Conservation (phyloP, 2,113 vertebrate species). For the Muntiacus reevesi region DNA sequence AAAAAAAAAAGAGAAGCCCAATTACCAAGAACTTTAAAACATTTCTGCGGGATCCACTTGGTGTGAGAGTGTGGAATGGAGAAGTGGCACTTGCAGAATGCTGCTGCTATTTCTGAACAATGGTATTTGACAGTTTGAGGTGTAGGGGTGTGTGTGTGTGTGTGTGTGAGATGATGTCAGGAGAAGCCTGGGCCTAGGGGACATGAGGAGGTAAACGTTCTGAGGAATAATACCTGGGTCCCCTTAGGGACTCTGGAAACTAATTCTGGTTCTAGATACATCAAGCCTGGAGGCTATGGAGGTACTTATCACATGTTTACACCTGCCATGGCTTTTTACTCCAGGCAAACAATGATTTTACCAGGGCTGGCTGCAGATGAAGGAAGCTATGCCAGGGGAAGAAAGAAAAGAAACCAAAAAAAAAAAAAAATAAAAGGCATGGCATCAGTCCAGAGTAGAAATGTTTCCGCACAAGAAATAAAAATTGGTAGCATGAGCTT, state of each 20-base stretch:
- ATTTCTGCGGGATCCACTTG: not conserved
- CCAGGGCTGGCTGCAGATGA: not conserved
- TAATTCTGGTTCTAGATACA: not conserved
- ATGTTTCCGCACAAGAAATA: not conserved
- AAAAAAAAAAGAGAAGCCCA: slow-evolving; percentile 1
- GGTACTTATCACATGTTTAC: not conserved
- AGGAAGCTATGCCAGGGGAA: not conserved
- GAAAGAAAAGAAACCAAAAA: not conserved
- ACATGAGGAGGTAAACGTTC: not conserved
- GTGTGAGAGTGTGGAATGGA: not conserved
- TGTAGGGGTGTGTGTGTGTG: not conserved
- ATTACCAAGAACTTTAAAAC: not conserved
- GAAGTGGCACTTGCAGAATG: not conserved
- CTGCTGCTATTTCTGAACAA: not conserved
- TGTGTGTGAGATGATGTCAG: not conserved
- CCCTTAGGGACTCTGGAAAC: not conserved
- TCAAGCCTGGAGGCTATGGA: not conserved
- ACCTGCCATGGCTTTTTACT: not conserved
- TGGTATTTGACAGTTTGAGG: not conserved
- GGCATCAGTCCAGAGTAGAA: not conserved
- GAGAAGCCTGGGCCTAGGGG: not conserved
- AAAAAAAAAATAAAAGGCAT: not conserved
- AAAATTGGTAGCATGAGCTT: not conserved
- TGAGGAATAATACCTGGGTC: not conserved
- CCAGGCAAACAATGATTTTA: not conserved